phyloP scores from a whole-genome alignment of 1,140 invertebrate genomes.

The Muscidifurax raptorellus region DNA sequence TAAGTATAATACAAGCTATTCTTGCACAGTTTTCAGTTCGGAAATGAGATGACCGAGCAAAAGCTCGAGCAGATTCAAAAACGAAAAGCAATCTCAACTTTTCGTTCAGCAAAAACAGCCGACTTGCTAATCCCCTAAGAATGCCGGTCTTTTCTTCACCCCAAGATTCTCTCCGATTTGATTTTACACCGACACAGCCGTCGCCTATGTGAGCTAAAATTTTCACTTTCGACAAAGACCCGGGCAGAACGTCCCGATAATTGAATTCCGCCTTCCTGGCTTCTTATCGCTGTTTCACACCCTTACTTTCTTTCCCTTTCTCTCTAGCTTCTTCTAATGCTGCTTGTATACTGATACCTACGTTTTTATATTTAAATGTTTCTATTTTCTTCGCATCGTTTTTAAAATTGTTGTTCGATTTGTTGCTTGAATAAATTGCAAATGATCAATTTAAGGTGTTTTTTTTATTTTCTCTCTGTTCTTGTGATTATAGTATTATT shows the following conservation, averaged over 20 bases:
- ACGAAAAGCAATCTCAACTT: constrained; percentile 6
- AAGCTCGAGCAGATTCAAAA: neutral
- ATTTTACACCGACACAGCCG: neutral
- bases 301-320: constrained; percentile 7
- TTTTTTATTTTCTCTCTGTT: too few species aligned
- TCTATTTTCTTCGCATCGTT: neutral
- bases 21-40: neutral
- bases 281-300: constrained; percentile 48
- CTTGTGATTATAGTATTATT: neutral
- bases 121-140: constrained; percentile 18
- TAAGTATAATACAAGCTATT: neutral
- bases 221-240: constrained; percentile 39
- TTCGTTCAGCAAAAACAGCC: neutral
- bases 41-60: neutral
- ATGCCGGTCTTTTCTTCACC: constrained; percentile 1
- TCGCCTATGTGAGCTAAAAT: constrained; percentile 26
- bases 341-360: neutral
- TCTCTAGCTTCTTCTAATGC: neutral
- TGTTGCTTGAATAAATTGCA: too few species aligned
- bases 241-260: constrained; percentile 43
- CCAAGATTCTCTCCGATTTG: constrained; percentile 20
- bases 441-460: too few species aligned
- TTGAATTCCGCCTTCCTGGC: constrained; percentile 40
- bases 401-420: too few species aligned
- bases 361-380: neutral